Conservation (phyloP, 2,888 invertebrate genomes). For the Mimas tiliae region DNA sequence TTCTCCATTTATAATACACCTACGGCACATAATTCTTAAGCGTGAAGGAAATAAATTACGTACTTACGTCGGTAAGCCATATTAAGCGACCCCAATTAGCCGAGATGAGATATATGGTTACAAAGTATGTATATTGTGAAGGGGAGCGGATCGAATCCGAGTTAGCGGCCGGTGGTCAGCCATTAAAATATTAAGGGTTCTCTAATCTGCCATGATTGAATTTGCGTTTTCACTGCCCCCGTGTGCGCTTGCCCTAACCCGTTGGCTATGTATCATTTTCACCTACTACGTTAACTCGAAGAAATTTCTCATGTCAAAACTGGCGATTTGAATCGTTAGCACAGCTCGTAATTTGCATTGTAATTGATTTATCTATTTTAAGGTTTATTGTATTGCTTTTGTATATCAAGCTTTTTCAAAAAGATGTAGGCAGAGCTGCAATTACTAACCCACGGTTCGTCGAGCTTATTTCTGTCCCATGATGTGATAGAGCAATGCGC, state of each 20-base stretch:
- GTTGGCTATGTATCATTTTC: conserved; percentile 57
- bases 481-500: too few species aligned
- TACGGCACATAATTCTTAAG: conserved; percentile 61
- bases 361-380: too few species aligned
- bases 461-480: too few species aligned
- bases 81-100: conserved; percentile 84
- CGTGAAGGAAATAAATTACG: conserved; percentile 78
- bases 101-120: conserved; percentile 76
- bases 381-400: too few species aligned
- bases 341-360: neutral
- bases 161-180: conserved; percentile 80
- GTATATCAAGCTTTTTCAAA: too few species aligned
- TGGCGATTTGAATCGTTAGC: neutral
- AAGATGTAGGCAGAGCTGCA: too few species aligned
- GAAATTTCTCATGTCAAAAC: conserved; percentile 2
- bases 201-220: conserved; percentile 84
- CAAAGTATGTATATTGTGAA: conserved; percentile 73
- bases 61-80: conserved; percentile 83
- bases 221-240: conserved; percentile 71
- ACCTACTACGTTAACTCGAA: conserved; percentile 49
- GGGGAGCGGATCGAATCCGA: conserved; percentile 73
- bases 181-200: conserved; percentile 82
- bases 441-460: too few species aligned
- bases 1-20: conserved; percentile 51
- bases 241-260: conserved; percentile 61